Conservation (phyloP, 1,140 invertebrate genomes). For the Antheraea pernyi region DNA sequence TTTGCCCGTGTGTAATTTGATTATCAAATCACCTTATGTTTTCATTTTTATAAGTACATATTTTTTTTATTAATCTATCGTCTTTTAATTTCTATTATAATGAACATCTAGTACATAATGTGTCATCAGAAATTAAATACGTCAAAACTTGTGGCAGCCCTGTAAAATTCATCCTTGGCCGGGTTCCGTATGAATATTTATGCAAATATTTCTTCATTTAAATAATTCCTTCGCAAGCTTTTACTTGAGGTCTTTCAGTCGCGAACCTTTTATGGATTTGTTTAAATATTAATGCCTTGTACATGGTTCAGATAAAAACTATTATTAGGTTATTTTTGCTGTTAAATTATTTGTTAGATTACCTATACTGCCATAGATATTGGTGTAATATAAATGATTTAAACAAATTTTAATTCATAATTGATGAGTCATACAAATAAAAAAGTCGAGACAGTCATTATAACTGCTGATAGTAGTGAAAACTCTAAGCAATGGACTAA, state of each 20-base stretch:
- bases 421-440: no score
- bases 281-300: slow-evolving; percentile 2
- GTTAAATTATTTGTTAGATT: neutral
- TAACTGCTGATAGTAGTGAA: no score
- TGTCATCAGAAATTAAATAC: neutral
- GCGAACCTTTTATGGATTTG: slow-evolving; percentile 9
- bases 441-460: no score
- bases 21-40: no score
- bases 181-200: slow-evolving; percentile 16
- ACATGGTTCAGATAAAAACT: neutral
- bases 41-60: no score
- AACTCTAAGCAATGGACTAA: no score
- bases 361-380: no score
- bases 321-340: neutral
- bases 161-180: slow-evolving; percentile 12
- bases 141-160: neutral
- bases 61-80: no score
- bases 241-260: slow-evolving; percentile 13
- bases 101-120: neutral
- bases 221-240: slow-evolving; percentile 13
- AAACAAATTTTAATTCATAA: no score
- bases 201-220: slow-evolving; percentile 16
- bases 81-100: no score
- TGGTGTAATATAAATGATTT: no score
- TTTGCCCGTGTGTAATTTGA: no score